Percentiles rank a stretch among this genome's conserved stretches.
These are phyloP conservation scores for Camelus bactrianus DNA, from an alignment of 2,113 vertebrate genomes.

Conservation along the genomic window DNA sequence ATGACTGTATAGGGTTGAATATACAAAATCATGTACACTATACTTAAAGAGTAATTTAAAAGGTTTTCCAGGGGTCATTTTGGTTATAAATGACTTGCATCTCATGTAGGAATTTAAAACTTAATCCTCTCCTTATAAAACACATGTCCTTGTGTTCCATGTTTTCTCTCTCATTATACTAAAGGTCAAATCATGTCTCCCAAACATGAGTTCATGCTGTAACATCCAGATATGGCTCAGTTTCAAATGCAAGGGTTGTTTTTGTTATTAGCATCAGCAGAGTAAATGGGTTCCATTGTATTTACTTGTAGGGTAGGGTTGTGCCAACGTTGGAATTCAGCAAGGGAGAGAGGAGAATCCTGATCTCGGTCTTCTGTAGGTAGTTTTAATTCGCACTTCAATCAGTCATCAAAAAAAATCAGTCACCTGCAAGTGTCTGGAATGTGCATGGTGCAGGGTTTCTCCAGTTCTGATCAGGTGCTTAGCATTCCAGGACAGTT, in stretches of 20 bases:
- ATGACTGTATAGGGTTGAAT: constrained; percentile 33
- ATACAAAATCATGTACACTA: neutral
- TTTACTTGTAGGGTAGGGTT: constrained; percentile 21
- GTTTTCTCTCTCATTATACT: constrained; percentile 32
- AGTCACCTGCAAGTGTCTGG: neutral
- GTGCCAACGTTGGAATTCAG: constrained; percentile 1
- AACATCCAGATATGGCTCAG: constrained; percentile 9
- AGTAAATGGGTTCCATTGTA: neutral
- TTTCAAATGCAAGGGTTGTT: constrained; percentile 28
- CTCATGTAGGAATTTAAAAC: constrained; percentile 42
- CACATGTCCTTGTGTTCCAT: neutral
- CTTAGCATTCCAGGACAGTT: neutral
- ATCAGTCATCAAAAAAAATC: neutral
- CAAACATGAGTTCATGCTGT: constrained; percentile 18
- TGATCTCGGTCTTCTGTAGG: constrained; percentile 8
- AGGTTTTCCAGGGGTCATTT: constrained; percentile 30
- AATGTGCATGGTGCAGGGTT: neutral
- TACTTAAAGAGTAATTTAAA: neutral
- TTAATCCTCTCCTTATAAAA: constrained; percentile 1
- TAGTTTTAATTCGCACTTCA: constrained; percentile 49
- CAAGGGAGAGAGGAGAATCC: neutral
- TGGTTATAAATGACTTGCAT: constrained; percentile 25
- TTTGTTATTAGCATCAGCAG: constrained; percentile 11
- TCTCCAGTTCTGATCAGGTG: neutral
- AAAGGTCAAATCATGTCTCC: neutral